Evolutionary conservation across 2,888 invertebrate genomes (phyloP).

Genomic region (Diloba caeruleocephala): DNA sequence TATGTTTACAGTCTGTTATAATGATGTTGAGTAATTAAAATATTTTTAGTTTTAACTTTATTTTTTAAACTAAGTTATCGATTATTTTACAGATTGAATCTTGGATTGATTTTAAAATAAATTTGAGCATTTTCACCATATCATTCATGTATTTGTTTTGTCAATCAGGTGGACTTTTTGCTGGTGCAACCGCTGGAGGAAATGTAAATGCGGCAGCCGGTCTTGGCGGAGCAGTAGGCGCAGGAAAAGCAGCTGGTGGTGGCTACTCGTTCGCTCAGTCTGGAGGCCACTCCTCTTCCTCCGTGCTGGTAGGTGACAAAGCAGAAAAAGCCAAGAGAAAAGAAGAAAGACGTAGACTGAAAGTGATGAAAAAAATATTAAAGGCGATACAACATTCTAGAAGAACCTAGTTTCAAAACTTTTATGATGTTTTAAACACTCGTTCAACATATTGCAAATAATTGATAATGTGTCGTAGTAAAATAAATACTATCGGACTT

Average conservation of each 20-base stretch:
- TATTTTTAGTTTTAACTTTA: no score
- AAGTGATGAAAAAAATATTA: conserved; percentile 56
- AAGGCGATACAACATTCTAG: conserved; percentile 39
- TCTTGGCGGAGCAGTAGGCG: conserved; percentile 82
- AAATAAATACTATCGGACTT: no score
- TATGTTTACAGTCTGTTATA: no score
- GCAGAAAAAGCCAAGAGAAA: conserved; percentile 63
- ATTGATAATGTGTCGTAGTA: no score
- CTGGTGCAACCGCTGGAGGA: conserved; percentile 90
- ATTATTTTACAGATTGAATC: no score
- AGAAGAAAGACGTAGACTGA: conserved; percentile 68
- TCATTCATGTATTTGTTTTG: conserved; percentile 1
- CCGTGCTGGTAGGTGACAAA: conserved; percentile 78
- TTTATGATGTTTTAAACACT: no score
- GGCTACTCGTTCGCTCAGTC: conserved; percentile 80
- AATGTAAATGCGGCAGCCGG: conserved; percentile 86
- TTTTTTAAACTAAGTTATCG: no score
- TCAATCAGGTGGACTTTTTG: conserved; percentile 85
- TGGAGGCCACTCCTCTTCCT: conserved; percentile 70
- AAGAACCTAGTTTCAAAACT: no score
- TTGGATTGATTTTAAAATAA: no score
- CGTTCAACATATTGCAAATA: no score
- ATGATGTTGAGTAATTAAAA: no score
- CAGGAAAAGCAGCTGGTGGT: conserved; percentile 72
- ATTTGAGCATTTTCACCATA: no score